These are phyloP conservation scores for Mnemiopsis leidyi DNA, from an alignment of 37 sponge, comb jelly and placozoan species.

Conservation along the genomic window DNA sequence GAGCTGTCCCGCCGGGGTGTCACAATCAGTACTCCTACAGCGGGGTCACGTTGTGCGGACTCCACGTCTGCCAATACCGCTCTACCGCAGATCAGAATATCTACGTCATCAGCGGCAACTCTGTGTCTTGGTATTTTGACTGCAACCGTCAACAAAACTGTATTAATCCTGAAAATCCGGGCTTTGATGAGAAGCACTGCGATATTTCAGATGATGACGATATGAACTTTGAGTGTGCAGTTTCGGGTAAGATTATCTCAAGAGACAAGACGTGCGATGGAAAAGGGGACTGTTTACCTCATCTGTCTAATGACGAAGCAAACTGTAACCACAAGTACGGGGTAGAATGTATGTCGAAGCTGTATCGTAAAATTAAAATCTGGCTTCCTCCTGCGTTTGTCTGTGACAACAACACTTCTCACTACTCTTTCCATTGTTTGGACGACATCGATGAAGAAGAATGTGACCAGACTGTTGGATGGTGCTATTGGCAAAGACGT, in stretches of 20 bases:
- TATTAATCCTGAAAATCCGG: not conserved
- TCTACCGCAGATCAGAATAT: not conserved
- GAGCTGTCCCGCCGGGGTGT: not conserved
- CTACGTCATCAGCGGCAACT: not conserved
- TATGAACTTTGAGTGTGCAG: not conserved
- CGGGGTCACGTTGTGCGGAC: not conserved
- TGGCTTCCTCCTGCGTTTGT: not conserved
- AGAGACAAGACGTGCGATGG: not conserved
- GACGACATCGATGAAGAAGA: not conserved
- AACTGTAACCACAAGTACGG: conserved; percentile 12
- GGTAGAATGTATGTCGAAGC: not conserved
- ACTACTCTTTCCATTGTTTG: not conserved
- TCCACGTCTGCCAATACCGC: not conserved
- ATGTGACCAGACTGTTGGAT: not conserved
- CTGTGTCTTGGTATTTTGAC: not conserved
- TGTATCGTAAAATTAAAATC: not conserved
- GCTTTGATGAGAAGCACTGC: not conserved
- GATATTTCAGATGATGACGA: not conserved
- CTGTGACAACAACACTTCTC: not conserved
- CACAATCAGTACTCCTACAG: not conserved
- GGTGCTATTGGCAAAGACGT: not conserved
- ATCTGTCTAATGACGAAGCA: not conserved
- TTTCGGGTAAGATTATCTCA: not conserved
- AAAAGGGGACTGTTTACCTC: not conserved
- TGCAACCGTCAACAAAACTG: not conserved